Conservation (phyloP, 2,888 invertebrate genomes). For the Eupeodes latifasciatus region DNA sequence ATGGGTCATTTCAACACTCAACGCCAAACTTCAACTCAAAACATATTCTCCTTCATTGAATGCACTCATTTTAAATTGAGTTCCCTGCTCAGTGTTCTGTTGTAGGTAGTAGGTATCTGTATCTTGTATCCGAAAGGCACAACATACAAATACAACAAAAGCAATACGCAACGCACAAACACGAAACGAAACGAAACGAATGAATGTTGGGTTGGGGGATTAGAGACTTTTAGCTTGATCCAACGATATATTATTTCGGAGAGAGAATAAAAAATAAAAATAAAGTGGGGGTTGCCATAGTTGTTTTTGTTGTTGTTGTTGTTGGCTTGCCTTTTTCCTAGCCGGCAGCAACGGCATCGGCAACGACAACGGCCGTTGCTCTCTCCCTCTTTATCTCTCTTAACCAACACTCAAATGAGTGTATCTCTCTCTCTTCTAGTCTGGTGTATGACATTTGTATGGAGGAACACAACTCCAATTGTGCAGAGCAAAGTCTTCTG, state of each 20-base stretch:
- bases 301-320: conserved; percentile 5
- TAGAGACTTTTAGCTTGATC: conserved; percentile 50
- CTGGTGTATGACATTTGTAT: conserved; percentile 26
- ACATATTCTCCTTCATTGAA: conserved; percentile 48
- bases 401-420: conserved; percentile 30
- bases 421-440: conserved; percentile 36
- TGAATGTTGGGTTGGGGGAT: conserved; percentile 18
- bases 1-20: conserved; percentile 44
- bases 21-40: conserved; percentile 56
- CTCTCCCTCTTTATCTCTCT: conserved; percentile 48
- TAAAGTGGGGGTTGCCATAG: conserved; percentile 59
- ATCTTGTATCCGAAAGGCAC: conserved; percentile 19
- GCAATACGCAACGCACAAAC: conserved; percentile 34
- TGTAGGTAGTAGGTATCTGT: neutral
- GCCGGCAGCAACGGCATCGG: neutral
- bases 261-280: conserved; percentile 29
- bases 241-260: conserved; percentile 34
- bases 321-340: conserved; percentile 14
- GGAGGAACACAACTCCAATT: conserved; percentile 62
- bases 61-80: conserved; percentile 55
- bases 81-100: neutral
- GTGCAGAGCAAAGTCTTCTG: conserved; percentile 63
- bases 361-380: neutral
- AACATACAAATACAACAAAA: neutral
- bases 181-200: conserved; percentile 3